phyloP scores from a whole-genome alignment of 2,113 vertebrate genomes.

The Chamaea fasciata region DNA sequence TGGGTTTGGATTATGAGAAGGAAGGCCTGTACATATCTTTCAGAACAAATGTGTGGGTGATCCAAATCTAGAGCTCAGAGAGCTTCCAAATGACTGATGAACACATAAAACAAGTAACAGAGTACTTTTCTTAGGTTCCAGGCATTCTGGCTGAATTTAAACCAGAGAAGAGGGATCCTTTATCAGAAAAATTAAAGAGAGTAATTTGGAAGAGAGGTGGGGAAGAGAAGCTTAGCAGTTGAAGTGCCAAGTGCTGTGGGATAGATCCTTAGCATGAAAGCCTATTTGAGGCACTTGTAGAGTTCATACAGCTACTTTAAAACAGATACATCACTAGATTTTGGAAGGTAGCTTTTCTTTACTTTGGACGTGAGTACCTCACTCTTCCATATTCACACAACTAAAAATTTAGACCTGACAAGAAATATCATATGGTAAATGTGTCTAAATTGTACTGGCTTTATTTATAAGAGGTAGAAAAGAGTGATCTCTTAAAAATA shows the following conservation, averaged over 20 bases:
- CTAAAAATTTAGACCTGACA: background rate
- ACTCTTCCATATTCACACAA: background rate
- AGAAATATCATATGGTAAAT: background rate
- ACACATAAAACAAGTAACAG: background rate
- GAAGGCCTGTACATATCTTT: constrained; percentile 5
- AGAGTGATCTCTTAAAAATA: background rate
- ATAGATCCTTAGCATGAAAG: background rate
- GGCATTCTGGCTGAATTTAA: background rate
- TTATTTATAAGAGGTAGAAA: background rate
- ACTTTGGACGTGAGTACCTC: background rate
- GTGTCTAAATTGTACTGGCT: background rate
- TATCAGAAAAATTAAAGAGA: background rate
- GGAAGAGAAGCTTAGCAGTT: background rate
- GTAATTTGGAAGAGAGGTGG: background rate
- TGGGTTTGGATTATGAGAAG: background rate
- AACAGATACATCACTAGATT: background rate
- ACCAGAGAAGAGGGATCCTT: background rate
- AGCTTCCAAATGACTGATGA: background rate
- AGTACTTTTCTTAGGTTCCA: background rate
- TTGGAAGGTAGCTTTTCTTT: background rate
- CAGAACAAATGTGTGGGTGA: constrained; percentile 35
- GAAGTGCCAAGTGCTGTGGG: background rate
- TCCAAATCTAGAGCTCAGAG: constrained; percentile 13
- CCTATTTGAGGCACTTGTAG: background rate
- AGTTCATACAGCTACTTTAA: background rate